phyloP scores from a whole-genome alignment of 1,140 invertebrate species.

The Formica selysi region DNA sequence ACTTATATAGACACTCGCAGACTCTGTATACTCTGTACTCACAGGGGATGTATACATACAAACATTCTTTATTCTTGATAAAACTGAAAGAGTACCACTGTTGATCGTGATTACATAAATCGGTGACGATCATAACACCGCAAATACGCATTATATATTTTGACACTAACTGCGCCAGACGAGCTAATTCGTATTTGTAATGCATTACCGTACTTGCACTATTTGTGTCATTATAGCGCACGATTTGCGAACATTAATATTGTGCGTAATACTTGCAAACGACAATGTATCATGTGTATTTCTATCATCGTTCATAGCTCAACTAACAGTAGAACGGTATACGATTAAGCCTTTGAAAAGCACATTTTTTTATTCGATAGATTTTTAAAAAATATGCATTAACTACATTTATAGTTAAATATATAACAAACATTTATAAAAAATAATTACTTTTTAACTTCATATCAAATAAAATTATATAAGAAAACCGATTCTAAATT shows the following conservation, averaged over 20 bases:
- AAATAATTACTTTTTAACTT: no score
- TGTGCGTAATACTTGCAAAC: constrained; percentile 2
- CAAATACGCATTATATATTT: constrained; percentile 56
- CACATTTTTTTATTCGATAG: no score
- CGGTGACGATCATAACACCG: constrained; percentile 46
- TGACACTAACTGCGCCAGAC: constrained; percentile 40
- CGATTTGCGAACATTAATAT: constrained; percentile 41
- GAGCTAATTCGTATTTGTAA: constrained; percentile 57
- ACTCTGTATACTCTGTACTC: constrained; percentile 12
- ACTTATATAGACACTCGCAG: constrained; percentile 61
- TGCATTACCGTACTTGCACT: constrained; percentile 47
- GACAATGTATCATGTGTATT: constrained; percentile 12
- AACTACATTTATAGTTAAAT: no score
- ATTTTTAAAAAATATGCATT: no score
- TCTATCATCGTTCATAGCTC: background rate
- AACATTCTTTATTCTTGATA: constrained; percentile 41
- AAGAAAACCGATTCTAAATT: background rate
- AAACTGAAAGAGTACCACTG: constrained; percentile 48
- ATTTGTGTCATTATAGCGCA: constrained; percentile 48
- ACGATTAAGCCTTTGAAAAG: no score
- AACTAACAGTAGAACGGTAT: background rate
- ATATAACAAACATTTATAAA: no score
- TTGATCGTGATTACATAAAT: constrained; percentile 58
- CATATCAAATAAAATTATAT: background rate
- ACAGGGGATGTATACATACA: constrained; percentile 45